A percentile compares a stretch with the other conserved stretches of the same genome.
Evolutionary conservation across 1,140 invertebrate species (phyloP).

Genomic region (Diachasmimorpha longicaudata): DNA sequence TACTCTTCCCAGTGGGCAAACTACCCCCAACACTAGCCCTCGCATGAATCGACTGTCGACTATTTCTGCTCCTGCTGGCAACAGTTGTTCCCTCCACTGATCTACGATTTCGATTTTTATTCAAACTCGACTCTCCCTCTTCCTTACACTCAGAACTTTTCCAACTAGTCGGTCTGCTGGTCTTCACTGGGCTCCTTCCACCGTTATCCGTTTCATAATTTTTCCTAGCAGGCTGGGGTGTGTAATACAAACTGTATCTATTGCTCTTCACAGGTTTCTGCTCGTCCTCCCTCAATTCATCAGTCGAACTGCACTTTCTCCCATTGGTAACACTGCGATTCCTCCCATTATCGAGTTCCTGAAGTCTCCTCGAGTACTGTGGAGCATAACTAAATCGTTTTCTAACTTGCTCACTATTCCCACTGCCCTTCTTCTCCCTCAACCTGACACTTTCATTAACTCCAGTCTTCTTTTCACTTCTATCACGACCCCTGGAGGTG

Average conservation of each 20-base stretch:
- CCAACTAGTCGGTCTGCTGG: constrained; percentile 22
- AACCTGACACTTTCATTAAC: constrained; percentile 36
- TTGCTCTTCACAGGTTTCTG: constrained; percentile 42
- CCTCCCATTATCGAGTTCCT: constrained; percentile 27
- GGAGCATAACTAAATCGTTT: constrained; percentile 45
- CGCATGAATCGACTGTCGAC: constrained; percentile 41
- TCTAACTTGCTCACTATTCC: constrained; percentile 7
- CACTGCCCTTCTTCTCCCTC: constrained; percentile 36
- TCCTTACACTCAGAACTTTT: constrained; percentile 24
- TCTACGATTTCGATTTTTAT: constrained; percentile 32
- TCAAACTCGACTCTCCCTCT: constrained; percentile 12
- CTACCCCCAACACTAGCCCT: neutral
- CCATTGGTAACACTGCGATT: constrained; percentile 8
- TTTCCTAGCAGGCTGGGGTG: constrained; percentile 48
- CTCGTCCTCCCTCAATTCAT: constrained; percentile 46
- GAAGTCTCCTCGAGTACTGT: constrained; percentile 32
- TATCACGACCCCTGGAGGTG: constrained; percentile 15
- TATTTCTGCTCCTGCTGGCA: constrained; percentile 43
- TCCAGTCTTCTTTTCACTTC: constrained; percentile 19
- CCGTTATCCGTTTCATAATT: constrained; percentile 44
- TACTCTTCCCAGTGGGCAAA: constrained; percentile 32
- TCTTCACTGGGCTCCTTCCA: constrained; percentile 34
- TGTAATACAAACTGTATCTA: constrained; percentile 53
- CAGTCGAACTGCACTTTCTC: constrained; percentile 48
- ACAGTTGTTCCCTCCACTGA: constrained; percentile 35